phyloP scores from a whole-genome alignment of 2,888 invertebrate genomes.

The Baccha elongata region DNA sequence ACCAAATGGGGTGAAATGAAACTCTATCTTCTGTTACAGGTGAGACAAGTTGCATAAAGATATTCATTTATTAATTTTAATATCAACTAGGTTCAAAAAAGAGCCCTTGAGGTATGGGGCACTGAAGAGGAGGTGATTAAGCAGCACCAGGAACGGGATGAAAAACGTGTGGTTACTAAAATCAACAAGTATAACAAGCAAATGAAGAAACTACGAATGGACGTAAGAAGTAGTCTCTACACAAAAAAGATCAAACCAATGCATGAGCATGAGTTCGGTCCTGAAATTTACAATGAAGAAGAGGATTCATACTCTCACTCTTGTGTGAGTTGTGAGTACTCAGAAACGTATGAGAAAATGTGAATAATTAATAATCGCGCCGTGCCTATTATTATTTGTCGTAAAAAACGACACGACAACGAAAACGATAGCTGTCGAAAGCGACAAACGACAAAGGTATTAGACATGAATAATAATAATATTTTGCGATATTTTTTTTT shows the following conservation, averaged over 20 bases:
- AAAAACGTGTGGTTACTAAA: constrained; percentile 87
- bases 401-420: too few relatives aligned
- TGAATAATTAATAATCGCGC: too few relatives aligned
- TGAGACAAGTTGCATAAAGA: constrained; percentile 78
- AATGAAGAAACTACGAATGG: constrained; percentile 92
- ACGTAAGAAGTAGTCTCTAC: constrained; percentile 93
- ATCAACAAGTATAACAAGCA: constrained; percentile 91
- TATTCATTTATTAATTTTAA: neutral
- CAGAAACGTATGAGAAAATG: constrained; percentile 96
- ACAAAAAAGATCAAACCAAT: constrained; percentile 87
- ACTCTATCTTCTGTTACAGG: constrained; percentile 93
- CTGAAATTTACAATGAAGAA: constrained; percentile 88
- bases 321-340: constrained; percentile 91
- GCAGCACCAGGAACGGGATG: constrained; percentile 88
- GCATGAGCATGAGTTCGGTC: constrained; percentile 90
- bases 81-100: constrained; percentile 82
- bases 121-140: constrained; percentile 88
- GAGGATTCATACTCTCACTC: constrained; percentile 91
- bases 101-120: constrained; percentile 94
- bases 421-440: too few relatives aligned
- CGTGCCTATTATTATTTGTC: too few relatives aligned
- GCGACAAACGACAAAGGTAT: too few relatives aligned
- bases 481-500: too few relatives aligned
- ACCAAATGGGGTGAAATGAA: constrained; percentile 97
- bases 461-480: too few relatives aligned